Conservation (phyloP, 2,888 invertebrate genomes). For the Phytoseiulus persimilis region DNA sequence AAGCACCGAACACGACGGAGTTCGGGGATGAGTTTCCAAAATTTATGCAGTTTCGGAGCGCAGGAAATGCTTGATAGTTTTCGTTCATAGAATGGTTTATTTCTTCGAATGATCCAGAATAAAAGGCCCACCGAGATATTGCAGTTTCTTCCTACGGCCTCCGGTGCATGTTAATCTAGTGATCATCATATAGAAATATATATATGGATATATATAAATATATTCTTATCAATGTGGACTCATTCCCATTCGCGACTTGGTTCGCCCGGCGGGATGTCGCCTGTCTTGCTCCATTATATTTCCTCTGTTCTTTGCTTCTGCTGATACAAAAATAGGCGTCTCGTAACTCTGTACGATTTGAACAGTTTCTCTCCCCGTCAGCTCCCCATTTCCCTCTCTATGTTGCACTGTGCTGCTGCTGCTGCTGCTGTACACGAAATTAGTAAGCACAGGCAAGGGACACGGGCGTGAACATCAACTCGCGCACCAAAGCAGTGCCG, state of each 20-base stretch:
- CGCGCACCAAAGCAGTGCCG: not conserved
- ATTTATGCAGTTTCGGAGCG: not conserved
- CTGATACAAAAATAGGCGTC: not conserved
- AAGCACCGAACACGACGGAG: not conserved
- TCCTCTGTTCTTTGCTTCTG: not conserved
- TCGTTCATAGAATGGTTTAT: not conserved
- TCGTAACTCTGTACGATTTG: not conserved
- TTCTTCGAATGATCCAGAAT: not conserved
- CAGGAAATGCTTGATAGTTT: not conserved
- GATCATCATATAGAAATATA: not conserved
- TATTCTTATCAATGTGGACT: not conserved
- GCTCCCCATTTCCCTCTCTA: not conserved
- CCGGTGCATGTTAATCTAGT: not conserved
- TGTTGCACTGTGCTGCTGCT: not conserved
- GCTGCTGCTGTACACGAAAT: not conserved
- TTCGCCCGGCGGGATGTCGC: not conserved
- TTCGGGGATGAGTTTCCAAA: not conserved
- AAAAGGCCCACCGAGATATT: not conserved
- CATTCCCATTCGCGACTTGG: not conserved
- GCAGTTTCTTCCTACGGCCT: not conserved
- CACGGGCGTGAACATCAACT: not conserved
- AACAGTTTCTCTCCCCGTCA: not conserved
- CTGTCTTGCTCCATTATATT: not conserved
- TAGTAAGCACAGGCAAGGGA: not conserved
- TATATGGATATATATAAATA: not conserved